Evolutionary conservation across 2,888 invertebrate genomes (phyloP).

Genomic region (Hirtodrosophila confusa): DNA sequence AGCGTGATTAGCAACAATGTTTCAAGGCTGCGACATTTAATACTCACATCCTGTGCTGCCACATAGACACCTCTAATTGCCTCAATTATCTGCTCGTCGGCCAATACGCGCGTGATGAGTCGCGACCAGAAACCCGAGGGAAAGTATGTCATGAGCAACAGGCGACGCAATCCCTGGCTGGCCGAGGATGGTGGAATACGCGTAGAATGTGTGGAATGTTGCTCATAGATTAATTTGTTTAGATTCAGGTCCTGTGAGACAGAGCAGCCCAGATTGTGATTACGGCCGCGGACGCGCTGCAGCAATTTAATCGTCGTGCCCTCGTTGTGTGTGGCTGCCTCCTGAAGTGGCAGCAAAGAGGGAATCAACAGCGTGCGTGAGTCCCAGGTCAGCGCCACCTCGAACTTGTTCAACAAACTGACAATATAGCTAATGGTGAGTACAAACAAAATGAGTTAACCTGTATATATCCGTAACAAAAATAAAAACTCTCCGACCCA

Average conservation of each 20-base stretch:
- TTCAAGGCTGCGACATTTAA: not conserved
- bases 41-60: constrained; percentile 88
- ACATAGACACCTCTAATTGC: constrained; percentile 90
- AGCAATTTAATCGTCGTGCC: constrained; percentile 83
- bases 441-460: too few species aligned
- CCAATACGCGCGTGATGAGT: constrained; percentile 94
- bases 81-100: constrained; percentile 93
- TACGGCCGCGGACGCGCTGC: constrained; percentile 80
- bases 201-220: constrained; percentile 28
- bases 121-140: constrained; percentile 99
- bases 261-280: constrained; percentile 76
- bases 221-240: constrained; percentile 80
- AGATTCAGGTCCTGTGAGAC: constrained; percentile 82
- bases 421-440: constrained; percentile 90
- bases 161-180: constrained; percentile 85
- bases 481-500: constrained; percentile 24
- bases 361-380: constrained; percentile 95
- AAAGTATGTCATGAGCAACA: constrained; percentile 97
- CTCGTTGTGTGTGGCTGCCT: constrained; percentile 84
- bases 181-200: constrained; percentile 24
- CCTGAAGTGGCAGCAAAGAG: constrained; percentile 93
- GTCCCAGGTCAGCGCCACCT: constrained; percentile 98
- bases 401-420: constrained; percentile 97
- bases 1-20: not conserved
- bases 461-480: too few species aligned